Evolutionary conservation across 1,140 invertebrate species (phyloP).

Genomic region (Magallana ariakensis): DNA sequence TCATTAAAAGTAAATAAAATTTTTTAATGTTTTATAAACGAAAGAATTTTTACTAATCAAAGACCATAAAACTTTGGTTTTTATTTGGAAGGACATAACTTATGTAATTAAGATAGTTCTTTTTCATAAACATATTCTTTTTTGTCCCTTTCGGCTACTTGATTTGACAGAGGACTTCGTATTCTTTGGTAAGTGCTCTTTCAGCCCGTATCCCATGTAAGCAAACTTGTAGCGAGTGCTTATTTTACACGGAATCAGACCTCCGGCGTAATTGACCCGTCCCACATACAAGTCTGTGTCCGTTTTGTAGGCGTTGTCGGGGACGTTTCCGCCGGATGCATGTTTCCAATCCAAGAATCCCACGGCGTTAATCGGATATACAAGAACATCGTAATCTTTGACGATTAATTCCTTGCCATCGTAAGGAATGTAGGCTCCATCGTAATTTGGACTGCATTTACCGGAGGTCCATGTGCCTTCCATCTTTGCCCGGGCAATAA

Average conservation of each 20-base stretch:
- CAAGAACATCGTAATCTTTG: neutral
- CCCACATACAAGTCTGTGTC: neutral
- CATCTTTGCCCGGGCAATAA: neutral
- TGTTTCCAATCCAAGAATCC: conserved; percentile 2
- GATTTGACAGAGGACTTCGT: neutral
- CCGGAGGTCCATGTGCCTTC: neutral
- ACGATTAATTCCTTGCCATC: neutral
- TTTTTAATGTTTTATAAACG: too few species aligned
- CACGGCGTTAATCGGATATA: neutral
- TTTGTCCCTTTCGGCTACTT: neutral
- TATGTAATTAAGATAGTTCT: too few species aligned
- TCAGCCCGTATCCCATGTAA: neutral
- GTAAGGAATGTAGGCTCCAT: neutral
- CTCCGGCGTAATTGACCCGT: neutral
- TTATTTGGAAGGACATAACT: too few species aligned
- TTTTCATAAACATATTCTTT: too few species aligned
- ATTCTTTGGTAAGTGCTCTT: neutral
- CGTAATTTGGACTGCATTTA: neutral
- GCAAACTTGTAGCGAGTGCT: neutral
- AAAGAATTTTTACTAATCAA: too few species aligned
- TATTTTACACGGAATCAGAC: neutral
- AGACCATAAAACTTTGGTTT: too few species aligned
- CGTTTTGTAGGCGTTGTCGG: neutral
- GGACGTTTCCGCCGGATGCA: neutral
- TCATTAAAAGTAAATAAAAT: too few species aligned